phyloP scores from a whole-genome alignment of 2,113 vertebrate genomes.

The Baryphthengus martii region DNA sequence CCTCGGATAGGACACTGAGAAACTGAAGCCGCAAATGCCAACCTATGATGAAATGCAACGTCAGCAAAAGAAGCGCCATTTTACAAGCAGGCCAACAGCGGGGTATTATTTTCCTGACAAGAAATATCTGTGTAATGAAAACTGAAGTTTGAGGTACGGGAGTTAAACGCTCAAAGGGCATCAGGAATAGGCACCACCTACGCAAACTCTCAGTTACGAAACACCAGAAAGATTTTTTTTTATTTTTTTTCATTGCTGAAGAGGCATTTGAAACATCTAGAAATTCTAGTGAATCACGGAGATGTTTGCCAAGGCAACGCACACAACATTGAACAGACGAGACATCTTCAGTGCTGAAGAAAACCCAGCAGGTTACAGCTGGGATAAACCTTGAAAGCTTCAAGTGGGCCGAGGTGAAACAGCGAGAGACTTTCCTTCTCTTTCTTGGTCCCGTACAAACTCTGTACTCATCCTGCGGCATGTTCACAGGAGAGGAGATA shows the following conservation, averaged over 20 bases:
- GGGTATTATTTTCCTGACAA: background rate
- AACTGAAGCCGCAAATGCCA: background rate
- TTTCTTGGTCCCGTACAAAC: background rate
- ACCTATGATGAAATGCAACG: background rate
- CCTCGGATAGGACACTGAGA: background rate
- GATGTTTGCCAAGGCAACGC: background rate
- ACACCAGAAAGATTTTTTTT: background rate
- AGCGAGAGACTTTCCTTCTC: background rate
- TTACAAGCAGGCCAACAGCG: background rate
- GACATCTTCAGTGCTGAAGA: background rate
- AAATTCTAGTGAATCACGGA: slow-evolving; percentile 24
- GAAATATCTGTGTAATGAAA: background rate
- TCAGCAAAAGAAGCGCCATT: background rate
- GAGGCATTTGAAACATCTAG: slow-evolving; percentile 23
- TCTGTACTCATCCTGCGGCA: background rate
- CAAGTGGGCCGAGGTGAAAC: background rate
- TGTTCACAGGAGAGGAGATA: background rate
- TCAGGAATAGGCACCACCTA: slow-evolving; percentile 17
- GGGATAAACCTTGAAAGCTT: background rate
- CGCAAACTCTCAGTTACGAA: background rate
- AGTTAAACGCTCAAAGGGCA: background rate
- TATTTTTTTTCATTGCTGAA: background rate
- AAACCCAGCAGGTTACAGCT: background rate
- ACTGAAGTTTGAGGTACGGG: background rate
- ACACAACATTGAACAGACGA: background rate